Evolutionary conservation across 2,888 invertebrate species (phyloP), one percentile per base, ranked within the genome.

Genomic region (Stomorhina lunata): DNA sequence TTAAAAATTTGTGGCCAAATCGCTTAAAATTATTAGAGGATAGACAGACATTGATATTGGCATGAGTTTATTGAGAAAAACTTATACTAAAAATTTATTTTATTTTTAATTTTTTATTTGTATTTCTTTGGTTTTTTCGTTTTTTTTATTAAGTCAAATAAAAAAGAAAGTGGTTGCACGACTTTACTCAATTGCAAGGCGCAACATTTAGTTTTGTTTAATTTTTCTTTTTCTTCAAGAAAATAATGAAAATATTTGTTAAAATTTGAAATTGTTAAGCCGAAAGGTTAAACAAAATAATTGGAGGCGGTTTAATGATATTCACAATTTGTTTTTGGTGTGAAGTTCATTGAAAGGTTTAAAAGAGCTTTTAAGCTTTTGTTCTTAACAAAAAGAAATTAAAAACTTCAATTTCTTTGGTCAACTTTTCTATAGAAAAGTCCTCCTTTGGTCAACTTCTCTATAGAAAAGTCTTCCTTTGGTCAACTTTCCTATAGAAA

Each of bases 131-230:
- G 48, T 45, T 61, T 29, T 57, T 2, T 59, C 61, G n/a, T 22
- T 37, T 48, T 34, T 69, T 43, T 63, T 55, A 45, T 71, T 43
- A 25, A 48, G 50, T 59, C 29, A 32, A 77, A 61, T 61, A 61
- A 50, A 68, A 80, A 77, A 80, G 83, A 83, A 83, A 83, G 83
- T 83, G 77, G 73, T 68, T 73, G 72, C 71, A 79, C 79, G 79
- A 79, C 71, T 78, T 71, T 69, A 45, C 29, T 55, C 22, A 48
- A 59, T 43, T 55, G 2, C 43, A 50, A 37, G 40, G 59, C 69
- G 59, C 69, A 45, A 72, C 48, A 72, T 72, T 71, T 55, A 55
- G 12, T 63, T 78, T 53, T 50, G 20, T 37, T 27, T 20, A 20
- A 43, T 43, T 7, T 43, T 34, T 17, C 40, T 59, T 40, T 20